phyloP scores from a whole-genome alignment of 1,140 invertebrate species.

The Listronotus bonariensis region DNA sequence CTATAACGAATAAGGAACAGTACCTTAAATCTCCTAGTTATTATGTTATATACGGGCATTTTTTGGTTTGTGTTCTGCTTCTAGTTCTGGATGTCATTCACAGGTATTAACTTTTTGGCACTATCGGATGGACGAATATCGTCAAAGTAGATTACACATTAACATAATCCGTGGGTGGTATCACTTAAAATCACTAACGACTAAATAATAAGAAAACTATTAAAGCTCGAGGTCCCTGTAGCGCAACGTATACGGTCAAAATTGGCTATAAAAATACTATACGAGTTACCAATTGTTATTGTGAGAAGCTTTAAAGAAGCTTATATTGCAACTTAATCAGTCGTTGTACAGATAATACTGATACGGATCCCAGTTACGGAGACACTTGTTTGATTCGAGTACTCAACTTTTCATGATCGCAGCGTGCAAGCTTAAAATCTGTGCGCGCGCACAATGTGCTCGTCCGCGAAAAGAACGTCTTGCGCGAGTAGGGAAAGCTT shows the following conservation, averaged over 20 bases:
- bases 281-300: conserved; percentile 18
- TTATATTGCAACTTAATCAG: conserved; percentile 29
- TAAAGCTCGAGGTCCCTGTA: conserved; percentile 13
- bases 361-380: conserved; percentile 33
- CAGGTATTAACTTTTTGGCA: conserved; percentile 21
- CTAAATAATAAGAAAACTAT: conserved; percentile 26
- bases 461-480: background rate
- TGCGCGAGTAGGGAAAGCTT: conserved; percentile 7
- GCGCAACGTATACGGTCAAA: conserved; percentile 21
- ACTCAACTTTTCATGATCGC: conserved; percentile 24
- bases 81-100: conserved; percentile 39
- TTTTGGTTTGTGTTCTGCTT: conserved; percentile 33
- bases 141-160: conserved; percentile 11
- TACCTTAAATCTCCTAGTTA: conserved; percentile 62
- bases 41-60: conserved; percentile 64
- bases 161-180: conserved; percentile 34
- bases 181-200: conserved; percentile 30
- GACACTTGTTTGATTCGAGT: conserved; percentile 38
- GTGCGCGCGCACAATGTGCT: conserved; percentile 34
- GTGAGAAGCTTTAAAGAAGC: conserved; percentile 25
- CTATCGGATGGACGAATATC: background rate
- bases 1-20: background rate
- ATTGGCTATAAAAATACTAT: conserved; percentile 29
- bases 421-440: conserved; percentile 12
- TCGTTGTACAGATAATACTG: conserved; percentile 35